Evolutionary conservation across 2,113 vertebrate species (phyloP).

Genomic region (Spea multiplicata): DNA sequence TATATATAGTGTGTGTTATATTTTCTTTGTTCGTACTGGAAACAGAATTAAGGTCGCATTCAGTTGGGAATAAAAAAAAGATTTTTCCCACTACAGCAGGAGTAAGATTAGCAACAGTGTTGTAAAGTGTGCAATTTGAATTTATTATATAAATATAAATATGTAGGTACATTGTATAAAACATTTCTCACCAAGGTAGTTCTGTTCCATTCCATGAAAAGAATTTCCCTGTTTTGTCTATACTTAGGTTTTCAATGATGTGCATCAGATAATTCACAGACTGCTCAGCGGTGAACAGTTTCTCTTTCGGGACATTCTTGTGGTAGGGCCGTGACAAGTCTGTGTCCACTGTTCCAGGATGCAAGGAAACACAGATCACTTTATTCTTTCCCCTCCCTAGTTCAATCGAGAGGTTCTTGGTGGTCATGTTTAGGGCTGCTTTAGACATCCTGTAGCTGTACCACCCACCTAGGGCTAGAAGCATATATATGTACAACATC

Average conservation of each 20-base stretch:
- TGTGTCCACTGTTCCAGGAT: constrained; percentile 61
- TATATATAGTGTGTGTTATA: too few species aligned
- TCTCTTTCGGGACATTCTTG: constrained; percentile 59
- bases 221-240: constrained; percentile 57
- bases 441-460: constrained; percentile 67
- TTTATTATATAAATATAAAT: neutral
- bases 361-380: constrained; percentile 62
- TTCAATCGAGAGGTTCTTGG: constrained; percentile 65
- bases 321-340: constrained; percentile 65
- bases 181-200: constrained; percentile 59
- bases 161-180: neutral
- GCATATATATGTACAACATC: neutral
- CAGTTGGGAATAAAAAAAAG: too few species aligned
- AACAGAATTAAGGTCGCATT: too few species aligned
- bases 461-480: constrained; percentile 62
- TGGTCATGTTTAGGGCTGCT: constrained; percentile 68
- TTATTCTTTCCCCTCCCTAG: constrained; percentile 57
- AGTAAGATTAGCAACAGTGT: neutral
- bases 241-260: constrained; percentile 56
- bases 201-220: constrained; percentile 59
- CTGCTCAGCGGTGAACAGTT: constrained; percentile 59
- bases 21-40: too few species aligned
- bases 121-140: neutral
- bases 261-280: constrained; percentile 61
- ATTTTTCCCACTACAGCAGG: too few species aligned